These are phyloP conservation scores for Latheticus oryzae DNA, from an alignment of 2,888 invertebrate species.

Conservation along the genomic window DNA sequence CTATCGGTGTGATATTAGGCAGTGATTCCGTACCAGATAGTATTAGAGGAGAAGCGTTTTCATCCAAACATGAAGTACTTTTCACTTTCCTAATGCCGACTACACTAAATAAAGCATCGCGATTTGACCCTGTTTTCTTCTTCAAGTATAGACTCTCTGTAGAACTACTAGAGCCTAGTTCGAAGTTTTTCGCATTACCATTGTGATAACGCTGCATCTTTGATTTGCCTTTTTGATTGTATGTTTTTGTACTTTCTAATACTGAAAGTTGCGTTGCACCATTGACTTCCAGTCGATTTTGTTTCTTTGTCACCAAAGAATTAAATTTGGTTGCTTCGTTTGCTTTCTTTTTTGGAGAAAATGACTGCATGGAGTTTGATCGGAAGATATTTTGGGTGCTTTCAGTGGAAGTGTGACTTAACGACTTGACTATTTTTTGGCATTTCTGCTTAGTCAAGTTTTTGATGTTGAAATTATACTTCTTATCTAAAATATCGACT, in stretches of 20 bases:
- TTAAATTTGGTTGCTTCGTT: conserved; percentile 56
- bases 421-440: conserved; percentile 52
- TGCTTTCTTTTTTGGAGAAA: conserved; percentile 65
- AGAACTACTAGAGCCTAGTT: conserved; percentile 55
- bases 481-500: conserved; percentile 45
- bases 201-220: conserved; percentile 18
- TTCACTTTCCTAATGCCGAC: conserved; percentile 68
- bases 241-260: conserved; percentile 43
- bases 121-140: conserved; percentile 48
- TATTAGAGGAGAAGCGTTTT: conserved; percentile 67
- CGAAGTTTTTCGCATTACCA: conserved; percentile 45
- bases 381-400: conserved; percentile 51
- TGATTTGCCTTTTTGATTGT: conserved; percentile 37
- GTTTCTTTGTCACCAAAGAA: conserved; percentile 47
- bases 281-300: conserved; percentile 34
- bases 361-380: conserved; percentile 54
- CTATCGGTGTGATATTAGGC: conserved; percentile 74
- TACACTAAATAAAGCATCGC: conserved; percentile 43
- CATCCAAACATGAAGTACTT: conserved; percentile 70
- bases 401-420: conserved; percentile 50
- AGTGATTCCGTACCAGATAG: conserved; percentile 72
- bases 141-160: conserved; percentile 54
- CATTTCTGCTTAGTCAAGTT: conserved; percentile 47
- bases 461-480: conserved; percentile 50
- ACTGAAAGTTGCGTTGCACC: conserved; percentile 42